phyloP scores from a whole-genome alignment of 2,113 vertebrate genomes.

The Pristiophorus japonicus region DNA sequence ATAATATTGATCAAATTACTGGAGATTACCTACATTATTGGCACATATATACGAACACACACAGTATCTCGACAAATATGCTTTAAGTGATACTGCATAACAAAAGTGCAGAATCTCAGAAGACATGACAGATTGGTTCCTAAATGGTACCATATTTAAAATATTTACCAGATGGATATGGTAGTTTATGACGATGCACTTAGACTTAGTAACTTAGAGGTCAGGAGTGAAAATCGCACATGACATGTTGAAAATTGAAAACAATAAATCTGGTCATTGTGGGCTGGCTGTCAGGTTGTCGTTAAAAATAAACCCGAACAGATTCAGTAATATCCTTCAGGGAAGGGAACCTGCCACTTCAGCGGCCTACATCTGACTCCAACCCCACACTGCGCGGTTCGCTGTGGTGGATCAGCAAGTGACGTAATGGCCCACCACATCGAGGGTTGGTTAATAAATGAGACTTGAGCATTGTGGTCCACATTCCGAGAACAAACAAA shows the following conservation, averaged over 20 bases:
- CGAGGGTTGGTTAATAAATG: not conserved
- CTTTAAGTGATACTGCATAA: not conserved
- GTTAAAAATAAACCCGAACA: no score
- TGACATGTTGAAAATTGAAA: not conserved
- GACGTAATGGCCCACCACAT: not conserved
- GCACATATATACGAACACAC: no score
- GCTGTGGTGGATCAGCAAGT: no score
- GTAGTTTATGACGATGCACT: not conserved
- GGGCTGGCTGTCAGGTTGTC: not conserved
- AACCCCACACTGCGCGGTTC: not conserved
- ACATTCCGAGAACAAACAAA: not conserved
- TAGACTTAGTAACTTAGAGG: not conserved
- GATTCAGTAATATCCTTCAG: no score
- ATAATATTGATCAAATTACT: not conserved
- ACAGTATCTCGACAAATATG: not conserved
- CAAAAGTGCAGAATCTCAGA: no score
- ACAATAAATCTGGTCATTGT: no score
- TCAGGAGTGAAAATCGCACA: not conserved
- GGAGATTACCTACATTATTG: no score
- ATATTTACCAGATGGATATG: not conserved
- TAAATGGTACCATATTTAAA: not conserved
- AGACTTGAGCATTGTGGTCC: not conserved
- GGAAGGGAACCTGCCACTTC: not conserved
- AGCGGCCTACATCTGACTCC: not conserved
- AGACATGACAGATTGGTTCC: not conserved